Evolutionary conservation across 2,888 invertebrate species (phyloP), one percentile per base, ranked within the genome.

Genomic region (Drosophila monieri): DNA sequence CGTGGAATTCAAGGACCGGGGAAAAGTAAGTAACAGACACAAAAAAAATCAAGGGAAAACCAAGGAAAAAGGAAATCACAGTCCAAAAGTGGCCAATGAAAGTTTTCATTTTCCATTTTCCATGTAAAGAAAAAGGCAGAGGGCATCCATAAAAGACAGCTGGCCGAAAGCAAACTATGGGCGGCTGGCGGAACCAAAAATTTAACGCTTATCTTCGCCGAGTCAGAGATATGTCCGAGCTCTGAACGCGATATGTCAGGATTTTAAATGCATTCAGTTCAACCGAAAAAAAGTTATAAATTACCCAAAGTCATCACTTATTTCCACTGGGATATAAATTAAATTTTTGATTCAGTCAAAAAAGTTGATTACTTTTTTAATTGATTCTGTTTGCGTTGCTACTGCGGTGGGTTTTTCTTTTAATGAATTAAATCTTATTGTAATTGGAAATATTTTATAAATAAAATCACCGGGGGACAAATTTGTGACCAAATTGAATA

Each of bases 61-160:
- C 25, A 39, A 12, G 25, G 27, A 47, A n/a, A 47, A 60, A 66
- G 66, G 41, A 69, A 60, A 60, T 60, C 69, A 55, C 51, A 60
- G 46, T 49, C 60, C 43, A 44, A 74, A 64, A 74, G 51, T 68
- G 64, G 56, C 44, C 49, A 60, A 43, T 55, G 53, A 68, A 80
- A 78, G 56, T 73, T 78, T 61, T 52, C 48, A 64, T 43, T 49
- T 37, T 27, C n/a, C 5, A 48, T 41, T 49, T 37, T 27, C 14
- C 6, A 48, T 41, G 46, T n/a, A 15, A 15, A 14, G 6, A 21
- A 35, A 43, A 21, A 14, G 37, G n/a, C 37, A 14, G 30, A 6
- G 12, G 49, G 8, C 9, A 30, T 10, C 47, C 25, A 15, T 41
- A 43, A 43, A 43, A 10, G 48, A 30, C 37, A 37, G 37, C 37